Evolutionary conservation across 2,888 invertebrate genomes (phyloP), one percentile per base, ranked within the genome.

Genomic region (Sphaerophoria taeniata): DNA sequence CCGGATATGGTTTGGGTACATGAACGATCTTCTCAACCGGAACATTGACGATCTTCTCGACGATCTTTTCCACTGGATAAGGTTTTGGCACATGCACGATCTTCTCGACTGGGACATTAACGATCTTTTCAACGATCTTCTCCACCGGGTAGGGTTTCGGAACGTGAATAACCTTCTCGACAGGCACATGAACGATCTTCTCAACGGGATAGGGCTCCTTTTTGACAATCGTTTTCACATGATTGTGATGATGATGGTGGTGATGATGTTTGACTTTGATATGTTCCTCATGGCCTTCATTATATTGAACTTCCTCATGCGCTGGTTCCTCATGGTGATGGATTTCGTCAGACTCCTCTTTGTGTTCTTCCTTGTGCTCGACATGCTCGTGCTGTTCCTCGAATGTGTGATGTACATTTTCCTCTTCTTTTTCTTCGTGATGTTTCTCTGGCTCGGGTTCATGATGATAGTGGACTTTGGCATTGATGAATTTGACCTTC

Each of bases 191-290:
- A 0, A 91, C 89, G 43, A 91, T 88, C 85, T 92, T 90, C 91
- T 94, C 92, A 67, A 94, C 93, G 0, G 94, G 94, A 88, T 90
- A 90, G 0, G 90, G 94, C 80, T 93, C 89, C 69, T 93, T 93
- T 89, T 94, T 94, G 53, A 94, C 93, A 31, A 94, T 92, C 45
- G 94, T 94, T 90, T 94, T 94, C 5, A 94, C 90, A 88, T 94
- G 94, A 90, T 94, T 93, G 89, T 94, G 95, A 88, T 94, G 94
- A 89, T 94, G 94, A 88, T 94, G 94, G 87, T 94, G 94, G 88
- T 94, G 95, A 88, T 94, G 95, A 88, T 94, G 94, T 89, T 94
- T 92, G 2, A 92, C 87, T 76, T 91, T 92, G 11, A 92, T 86
- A 4, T 89, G 87, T 60, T 89, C 88, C 47, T 87, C 87, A 16